Evolutionary conservation across 1,140 invertebrate species (phyloP).

Genomic region (Tribolium madens): DNA sequence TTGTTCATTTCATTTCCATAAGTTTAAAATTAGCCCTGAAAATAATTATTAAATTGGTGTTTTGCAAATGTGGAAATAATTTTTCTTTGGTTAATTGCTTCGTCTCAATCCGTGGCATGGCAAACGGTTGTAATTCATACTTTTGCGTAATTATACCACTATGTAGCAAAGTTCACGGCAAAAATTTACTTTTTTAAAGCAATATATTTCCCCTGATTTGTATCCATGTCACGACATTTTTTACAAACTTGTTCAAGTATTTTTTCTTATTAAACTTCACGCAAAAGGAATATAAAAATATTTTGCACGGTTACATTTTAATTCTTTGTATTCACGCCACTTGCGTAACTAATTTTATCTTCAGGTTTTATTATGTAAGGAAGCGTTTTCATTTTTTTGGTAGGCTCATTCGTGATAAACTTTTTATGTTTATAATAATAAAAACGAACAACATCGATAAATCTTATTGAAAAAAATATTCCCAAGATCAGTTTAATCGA

Average conservation of each 20-base stretch:
- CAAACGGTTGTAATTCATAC: not conserved
- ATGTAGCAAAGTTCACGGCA: not conserved
- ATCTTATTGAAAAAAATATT: not conserved
- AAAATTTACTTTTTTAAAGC: not conserved
- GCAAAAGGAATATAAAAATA: conserved; percentile 16
- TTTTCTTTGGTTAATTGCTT: not conserved
- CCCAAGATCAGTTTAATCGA: not conserved
- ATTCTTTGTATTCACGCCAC: conserved; percentile 2
- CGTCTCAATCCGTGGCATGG: not conserved
- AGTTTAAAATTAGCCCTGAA: not conserved
- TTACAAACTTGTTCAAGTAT: not conserved
- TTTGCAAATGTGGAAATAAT: too few relatives aligned
- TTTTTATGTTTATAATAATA: not conserved
- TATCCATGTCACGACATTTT: not conserved
- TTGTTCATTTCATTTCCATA: not conserved
- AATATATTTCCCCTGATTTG: conserved; percentile 5
- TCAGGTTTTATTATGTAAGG: not conserved
- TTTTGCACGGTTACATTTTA: not conserved
- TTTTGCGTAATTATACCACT: not conserved
- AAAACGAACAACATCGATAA: not conserved
- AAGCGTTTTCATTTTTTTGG: not conserved
- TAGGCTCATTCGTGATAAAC: not conserved
- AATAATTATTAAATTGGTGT: too few relatives aligned
- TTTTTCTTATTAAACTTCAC: conserved; percentile 22
- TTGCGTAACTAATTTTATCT: not conserved